Evolutionary conservation across 2,888 invertebrate species (phyloP), one percentile per base, ranked within the genome.

Genomic region (Antheraea assamensis): DNA sequence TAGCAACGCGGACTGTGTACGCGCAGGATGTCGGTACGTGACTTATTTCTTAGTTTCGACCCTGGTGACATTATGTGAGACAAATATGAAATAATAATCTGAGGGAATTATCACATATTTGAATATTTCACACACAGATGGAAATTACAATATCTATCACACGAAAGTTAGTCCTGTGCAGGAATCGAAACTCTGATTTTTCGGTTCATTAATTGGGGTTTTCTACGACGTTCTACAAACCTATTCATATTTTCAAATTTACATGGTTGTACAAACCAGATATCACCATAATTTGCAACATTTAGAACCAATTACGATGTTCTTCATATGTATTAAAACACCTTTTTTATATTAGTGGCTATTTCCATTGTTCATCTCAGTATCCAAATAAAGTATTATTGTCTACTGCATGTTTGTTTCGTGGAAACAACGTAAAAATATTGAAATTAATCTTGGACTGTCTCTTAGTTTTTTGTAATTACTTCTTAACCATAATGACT

Each of bases 21-120:
- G 81, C 83, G 82, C 91, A 91, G 92, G 92, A 92, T 88, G 89
- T 88, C 79, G 78, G 87, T 88, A 91, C 92, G 92, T 92, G 92
- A 91, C 90, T 90, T 89, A 90, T 88, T 85, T 88, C 82, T 86
- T 84, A 83, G 82, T 81, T 75, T 72, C 76, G 76, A 76, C 76
- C 55, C 64, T 72, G 68, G 71, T 52, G 73, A 76, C 61, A 17
- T 64, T 64, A 64, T 64, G 30, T 21, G 61, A 27, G 61, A 30
- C 3, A 17, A 64, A 64, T 64, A 64, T 64, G 61, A 17, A 27
- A 24, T 30, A 61, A 61, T 61, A 64, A 64, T 30, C 4, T 15
- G 10, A 58, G n/a, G n/a, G 8, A n/a, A 61, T 8, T 3, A 52
- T 52, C 47, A 5, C n/a, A n/a, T n/a, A n/a, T n/a, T n/a, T n/a